Evolutionary conservation across 1,140 invertebrate genomes (phyloP), one percentile per base, ranked within the genome.

Genomic region (Anagrus nilaparvatae): DNA sequence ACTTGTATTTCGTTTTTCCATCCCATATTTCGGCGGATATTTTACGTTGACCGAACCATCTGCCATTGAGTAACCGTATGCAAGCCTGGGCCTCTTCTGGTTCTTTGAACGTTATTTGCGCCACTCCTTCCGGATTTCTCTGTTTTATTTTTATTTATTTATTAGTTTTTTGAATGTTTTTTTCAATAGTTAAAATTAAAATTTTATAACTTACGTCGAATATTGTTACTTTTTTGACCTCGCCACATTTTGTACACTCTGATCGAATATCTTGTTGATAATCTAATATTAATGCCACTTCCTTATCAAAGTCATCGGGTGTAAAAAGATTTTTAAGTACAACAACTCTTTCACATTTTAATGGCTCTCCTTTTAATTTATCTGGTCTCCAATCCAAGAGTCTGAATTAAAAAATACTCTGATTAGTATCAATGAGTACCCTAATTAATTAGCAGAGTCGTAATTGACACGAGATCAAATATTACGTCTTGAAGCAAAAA

Each of bases 371-470:
- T 19, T 79, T 65, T 53, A 87, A 70, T 63, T 90, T 90, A 46
- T 98, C 93, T 3, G 94, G 93, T 52, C 86, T 73, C 96, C 96
- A 99, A 60, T 92, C 91, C 59, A 99, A 92, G 24, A 97, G 66
- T 59, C 84, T 87, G 50, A 17, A 68, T 60, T 43, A 43, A 47
- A 47, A 48, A 40, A n/a, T n/a, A n/a, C n/a, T n/a, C n/a, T n/a
- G n/a, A n/a, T n/a, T n/a, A n/a, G n/a, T n/a, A n/a, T n/a, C n/a
- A n/a, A n/a, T n/a, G n/a, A n/a, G n/a, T n/a, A n/a, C n/a, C n/a
- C n/a, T n/a, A n/a, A n/a, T n/a, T n/a, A n/a, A n/a, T n/a, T n/a
- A n/a, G n/a, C n/a, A n/a, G n/a, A n/a, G n/a, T n/a, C n/a, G n/a
- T n/a, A n/a, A n/a, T n/a, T n/a, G n/a, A n/a, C n/a, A n/a, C n/a